Base-by-base conservation (phyloP, 2,888 invertebrate species). In the Minunthozetes semirufus region DNA sequence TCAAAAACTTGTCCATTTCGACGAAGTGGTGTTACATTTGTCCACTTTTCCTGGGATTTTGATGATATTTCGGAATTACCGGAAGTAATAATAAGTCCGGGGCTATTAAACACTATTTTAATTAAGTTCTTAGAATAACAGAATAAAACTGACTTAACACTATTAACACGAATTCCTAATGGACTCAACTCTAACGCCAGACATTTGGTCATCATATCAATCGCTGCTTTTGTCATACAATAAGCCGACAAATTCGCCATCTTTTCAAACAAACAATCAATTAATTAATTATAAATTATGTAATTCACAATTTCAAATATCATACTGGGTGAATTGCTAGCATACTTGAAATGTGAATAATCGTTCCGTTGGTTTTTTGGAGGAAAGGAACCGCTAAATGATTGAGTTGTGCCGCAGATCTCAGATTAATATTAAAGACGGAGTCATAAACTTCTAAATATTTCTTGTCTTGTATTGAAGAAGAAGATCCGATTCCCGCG, bases 171-270 rank as follows among this genome's bases (percentile, higher is more conserved):
- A 4, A 72, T 61, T 27, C 19, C 59, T 13, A 8, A 33, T 33
- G 72, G 72, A 15, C 72, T 53, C 5, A 72, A n/a, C 27, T 72
- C 72, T 2, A 72, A 3, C 11, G 72, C 68, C 27, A 71, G 53
- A 22, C 70, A 70, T 27, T 19, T 70, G 25, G 72, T 72, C 22
- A 72, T 59, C 33, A 33, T 33, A 33, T 33, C 33, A 3, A 33
- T 33, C 3, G 4, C 33, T 8, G 33, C 33, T 33, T 33, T 33
- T 3, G 33, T 8, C 33, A 25, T 22, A 22, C 4, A 3, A 56
- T 22, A 56, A 3, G 25, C 8, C 4, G 6, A 22, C 25, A 17
- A 17, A 17, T 17, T 17, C 8, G 15, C 8, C 15, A 46, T 46
- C 15, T 46, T 11, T 46, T 46, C n/a, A n/a, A n/a, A n/a, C n/a